phyloP scores from a whole-genome alignment of 1,140 invertebrate species.

The Dolichoris vasculosae region DNA sequence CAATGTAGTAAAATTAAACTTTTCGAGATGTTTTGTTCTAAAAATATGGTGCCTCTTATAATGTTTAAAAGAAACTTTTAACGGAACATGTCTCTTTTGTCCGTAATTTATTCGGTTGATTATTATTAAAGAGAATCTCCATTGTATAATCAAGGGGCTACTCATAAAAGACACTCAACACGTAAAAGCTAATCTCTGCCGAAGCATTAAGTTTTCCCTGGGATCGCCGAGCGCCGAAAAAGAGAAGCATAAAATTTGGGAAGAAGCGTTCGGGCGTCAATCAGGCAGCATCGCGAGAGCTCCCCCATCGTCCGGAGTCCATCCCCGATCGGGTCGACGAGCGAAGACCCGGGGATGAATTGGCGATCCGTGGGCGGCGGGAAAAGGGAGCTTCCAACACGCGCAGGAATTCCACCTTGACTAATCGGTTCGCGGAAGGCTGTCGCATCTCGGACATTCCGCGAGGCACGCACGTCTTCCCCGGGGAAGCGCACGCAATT shows the following conservation, averaged over 20 bases:
- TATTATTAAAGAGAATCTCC: neutral
- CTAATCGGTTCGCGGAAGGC: slow-evolving; percentile 40
- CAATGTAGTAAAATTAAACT: neutral
- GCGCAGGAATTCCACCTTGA: neutral
- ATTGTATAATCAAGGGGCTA: neutral
- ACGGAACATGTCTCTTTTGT: neutral
- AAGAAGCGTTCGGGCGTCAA: neutral
- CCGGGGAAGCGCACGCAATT: slow-evolving; percentile 5
- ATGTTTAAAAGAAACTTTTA: neutral
- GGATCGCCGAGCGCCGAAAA: neutral
- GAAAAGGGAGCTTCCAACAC: neutral
- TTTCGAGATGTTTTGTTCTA: neutral
- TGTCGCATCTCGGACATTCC: slow-evolving; percentile 9
- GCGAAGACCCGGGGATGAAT: neutral
- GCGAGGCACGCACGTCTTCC: neutral
- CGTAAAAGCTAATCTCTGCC: neutral
- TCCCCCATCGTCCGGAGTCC: no score
- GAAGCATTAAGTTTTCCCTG: neutral
- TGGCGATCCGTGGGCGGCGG: neutral
- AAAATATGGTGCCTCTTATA: neutral
- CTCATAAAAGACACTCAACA: no score
- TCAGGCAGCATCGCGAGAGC: neutral
- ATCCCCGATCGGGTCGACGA: no score
- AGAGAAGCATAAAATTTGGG: neutral
- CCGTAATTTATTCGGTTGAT: neutral